Conservation (phyloP, 2,888 invertebrate genomes). For the Chelonus formosanus region DNA sequence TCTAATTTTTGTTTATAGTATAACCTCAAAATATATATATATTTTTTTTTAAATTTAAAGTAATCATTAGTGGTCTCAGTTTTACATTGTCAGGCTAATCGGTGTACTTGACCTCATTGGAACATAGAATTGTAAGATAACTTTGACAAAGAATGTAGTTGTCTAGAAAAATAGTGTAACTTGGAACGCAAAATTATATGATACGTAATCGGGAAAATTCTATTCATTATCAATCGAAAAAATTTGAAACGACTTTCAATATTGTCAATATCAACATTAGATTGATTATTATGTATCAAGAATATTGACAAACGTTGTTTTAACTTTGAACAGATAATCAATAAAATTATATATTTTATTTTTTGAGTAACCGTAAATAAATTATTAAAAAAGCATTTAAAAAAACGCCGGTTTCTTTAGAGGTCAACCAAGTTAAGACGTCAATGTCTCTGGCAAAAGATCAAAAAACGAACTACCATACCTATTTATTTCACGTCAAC, state of each 20-base stretch:
- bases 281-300: too few relatives aligned
- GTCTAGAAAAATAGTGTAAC: slow-evolving; percentile 1
- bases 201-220: neutral
- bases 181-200: neutral
- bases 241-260: too few relatives aligned
- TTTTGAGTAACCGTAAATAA: too few relatives aligned
- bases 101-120: slow-evolving; percentile 7
- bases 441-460: slow-evolving; percentile 14
- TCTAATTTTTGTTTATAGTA: slow-evolving; percentile 6
- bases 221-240: neutral
- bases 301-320: too few relatives aligned
- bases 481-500: slow-evolving; percentile 12
- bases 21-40: too few relatives aligned
- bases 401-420: neutral
- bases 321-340: too few relatives aligned
- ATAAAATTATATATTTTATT: too few relatives aligned
- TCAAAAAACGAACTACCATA: slow-evolving; percentile 5
- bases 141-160: neutral
- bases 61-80: neutral
- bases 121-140: slow-evolving; percentile 3
- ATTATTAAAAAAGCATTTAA: neutral
- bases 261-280: too few relatives aligned
- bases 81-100: too few relatives aligned
- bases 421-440: slow-evolving; percentile 20
- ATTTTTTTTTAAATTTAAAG: too few relatives aligned